phyloP scores from a whole-genome alignment of 2,888 invertebrate genomes.

The Germaria angustata region DNA sequence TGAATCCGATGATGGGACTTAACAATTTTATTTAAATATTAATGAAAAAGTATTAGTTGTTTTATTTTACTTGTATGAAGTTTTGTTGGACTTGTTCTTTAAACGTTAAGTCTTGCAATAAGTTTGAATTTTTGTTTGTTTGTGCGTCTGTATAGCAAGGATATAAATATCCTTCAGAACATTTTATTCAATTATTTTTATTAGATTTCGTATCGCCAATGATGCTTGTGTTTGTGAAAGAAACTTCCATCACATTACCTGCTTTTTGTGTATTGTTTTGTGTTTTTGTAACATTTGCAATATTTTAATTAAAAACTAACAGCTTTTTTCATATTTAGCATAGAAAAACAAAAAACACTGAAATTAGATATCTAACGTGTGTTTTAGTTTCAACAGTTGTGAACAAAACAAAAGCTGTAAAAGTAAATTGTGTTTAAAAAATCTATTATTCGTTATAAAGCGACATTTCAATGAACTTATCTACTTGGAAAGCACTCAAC shows the following conservation, averaged over 20 bases:
- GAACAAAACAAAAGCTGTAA: not conserved
- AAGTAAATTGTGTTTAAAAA: too few relatives aligned
- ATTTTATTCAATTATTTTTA: constrained; percentile 13
- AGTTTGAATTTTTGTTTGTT: not conserved
- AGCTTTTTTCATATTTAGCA: not conserved
- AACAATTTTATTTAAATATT: constrained; percentile 10
- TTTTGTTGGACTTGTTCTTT: not conserved
- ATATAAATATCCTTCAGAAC: not conserved
- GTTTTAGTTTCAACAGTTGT: not conserved
- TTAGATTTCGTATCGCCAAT: not conserved
- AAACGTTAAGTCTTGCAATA: not conserved
- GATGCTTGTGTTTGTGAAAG: not conserved
- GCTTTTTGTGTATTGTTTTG: not conserved
- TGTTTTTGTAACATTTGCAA: constrained; percentile 30
- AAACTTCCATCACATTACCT: constrained; percentile 41
- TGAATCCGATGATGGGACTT: not conserved
- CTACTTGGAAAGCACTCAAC: too few relatives aligned
- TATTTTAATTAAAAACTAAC: constrained; percentile 40
- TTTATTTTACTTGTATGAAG: not conserved
- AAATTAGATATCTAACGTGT: not conserved
- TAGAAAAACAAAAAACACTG: not conserved
- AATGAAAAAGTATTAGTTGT: not conserved
- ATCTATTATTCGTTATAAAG: too few relatives aligned
- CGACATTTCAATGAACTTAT: too few relatives aligned
- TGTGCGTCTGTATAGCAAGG: not conserved